Conservation (phyloP, 2,888 invertebrate species). For the Agrochola circellaris region DNA sequence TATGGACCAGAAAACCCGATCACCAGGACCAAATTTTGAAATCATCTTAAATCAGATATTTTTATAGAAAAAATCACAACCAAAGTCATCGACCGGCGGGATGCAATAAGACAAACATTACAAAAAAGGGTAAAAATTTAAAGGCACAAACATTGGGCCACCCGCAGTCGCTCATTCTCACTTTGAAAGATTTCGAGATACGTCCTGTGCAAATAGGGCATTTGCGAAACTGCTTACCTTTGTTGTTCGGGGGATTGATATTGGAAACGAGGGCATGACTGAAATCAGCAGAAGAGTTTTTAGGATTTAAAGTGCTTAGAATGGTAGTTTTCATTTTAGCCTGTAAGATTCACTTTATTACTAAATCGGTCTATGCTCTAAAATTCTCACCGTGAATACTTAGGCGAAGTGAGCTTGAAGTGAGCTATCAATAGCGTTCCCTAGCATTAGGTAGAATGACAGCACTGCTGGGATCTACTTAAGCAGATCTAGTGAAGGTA, state of each 20-base stretch:
- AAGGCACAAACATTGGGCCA: slow-evolving; percentile 68
- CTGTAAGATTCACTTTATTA: neutral
- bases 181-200: slow-evolving; percentile 66
- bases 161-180: slow-evolving; percentile 73
- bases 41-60: slow-evolving; percentile 7
- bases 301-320: neutral
- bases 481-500: neutral
- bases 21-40: slow-evolving; percentile 3
- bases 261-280: slow-evolving; percentile 3
- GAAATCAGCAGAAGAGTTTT: neutral
- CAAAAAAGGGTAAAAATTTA: slow-evolving; percentile 58
- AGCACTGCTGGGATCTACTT: no score
- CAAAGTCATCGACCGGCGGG: slow-evolving; percentile 59
- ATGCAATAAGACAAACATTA: slow-evolving; percentile 52
- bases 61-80: slow-evolving; percentile 29
- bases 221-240: slow-evolving; percentile 65
- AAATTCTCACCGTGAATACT: neutral
- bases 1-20: neutral
- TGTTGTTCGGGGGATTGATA: slow-evolving; percentile 2
- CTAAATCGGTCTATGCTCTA: neutral
- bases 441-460: no score
- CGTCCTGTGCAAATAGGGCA: slow-evolving; percentile 69
- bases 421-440: no score
- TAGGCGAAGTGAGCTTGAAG: neutral
- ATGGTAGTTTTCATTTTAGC: no score